Evolutionary conservation across 2,888 invertebrate species (phyloP).

Genomic region (Xylocampa areola): DNA sequence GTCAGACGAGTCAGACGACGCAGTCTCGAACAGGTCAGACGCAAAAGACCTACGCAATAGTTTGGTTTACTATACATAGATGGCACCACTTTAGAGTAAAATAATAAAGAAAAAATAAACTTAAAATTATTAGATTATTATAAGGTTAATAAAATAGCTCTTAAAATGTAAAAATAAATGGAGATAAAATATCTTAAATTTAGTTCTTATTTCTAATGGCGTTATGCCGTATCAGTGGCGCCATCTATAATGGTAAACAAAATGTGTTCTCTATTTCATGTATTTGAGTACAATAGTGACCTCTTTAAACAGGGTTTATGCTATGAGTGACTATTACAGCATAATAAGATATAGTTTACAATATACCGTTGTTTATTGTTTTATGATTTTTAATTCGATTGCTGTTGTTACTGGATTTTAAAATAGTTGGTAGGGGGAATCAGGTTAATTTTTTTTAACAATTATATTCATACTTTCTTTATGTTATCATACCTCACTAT

Average conservation of each 20-base stretch:
- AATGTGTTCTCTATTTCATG: not conserved
- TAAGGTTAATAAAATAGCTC: too few relatives aligned
- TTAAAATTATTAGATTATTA: not conserved
- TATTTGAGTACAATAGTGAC: too few relatives aligned
- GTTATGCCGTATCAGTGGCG: constrained; percentile 6
- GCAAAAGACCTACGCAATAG: constrained; percentile 48
- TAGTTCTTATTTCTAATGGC: not conserved
- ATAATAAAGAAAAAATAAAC: too few relatives aligned
- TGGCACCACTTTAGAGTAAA: constrained; percentile 20
- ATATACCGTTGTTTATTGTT: too few relatives aligned
- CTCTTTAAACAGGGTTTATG: too few relatives aligned
- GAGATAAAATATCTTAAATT: not conserved
- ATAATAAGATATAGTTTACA: too few relatives aligned
- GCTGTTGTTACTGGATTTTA: constrained; percentile 26
- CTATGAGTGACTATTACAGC: too few relatives aligned
- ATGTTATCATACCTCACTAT: not conserved
- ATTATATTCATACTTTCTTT: not conserved
- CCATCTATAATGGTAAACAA: constrained; percentile 15
- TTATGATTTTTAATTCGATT: too few relatives aligned
- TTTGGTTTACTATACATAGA: constrained; percentile 16
- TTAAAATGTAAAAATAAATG: not conserved
- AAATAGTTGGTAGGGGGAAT: not conserved
- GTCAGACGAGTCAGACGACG: not conserved
- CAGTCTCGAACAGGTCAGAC: too few relatives aligned
- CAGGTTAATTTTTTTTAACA: too few relatives aligned